phyloP scores from a whole-genome alignment of 2,797 vertebrate species.

The Falco cherrug region DNA sequence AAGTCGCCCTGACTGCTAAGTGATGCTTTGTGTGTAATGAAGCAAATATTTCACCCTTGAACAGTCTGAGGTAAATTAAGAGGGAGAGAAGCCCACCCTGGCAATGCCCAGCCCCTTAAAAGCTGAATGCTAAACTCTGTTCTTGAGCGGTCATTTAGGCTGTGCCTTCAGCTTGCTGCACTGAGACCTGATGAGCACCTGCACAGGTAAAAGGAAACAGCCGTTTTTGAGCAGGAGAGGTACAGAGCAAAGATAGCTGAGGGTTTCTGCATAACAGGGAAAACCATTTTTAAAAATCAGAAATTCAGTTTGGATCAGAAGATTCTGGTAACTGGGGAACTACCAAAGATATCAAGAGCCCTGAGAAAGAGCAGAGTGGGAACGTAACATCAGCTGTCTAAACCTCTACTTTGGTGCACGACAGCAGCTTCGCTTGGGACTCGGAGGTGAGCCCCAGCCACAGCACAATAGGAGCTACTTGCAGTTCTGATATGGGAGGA shows the following conservation, averaged over 20 bases:
- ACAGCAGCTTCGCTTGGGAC: not conserved
- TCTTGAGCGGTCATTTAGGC: not conserved
- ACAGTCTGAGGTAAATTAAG: not conserved
- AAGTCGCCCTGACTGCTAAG: not conserved
- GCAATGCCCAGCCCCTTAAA: not conserved
- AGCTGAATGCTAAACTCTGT: not conserved
- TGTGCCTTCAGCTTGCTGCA: not conserved
- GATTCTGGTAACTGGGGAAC: not conserved
- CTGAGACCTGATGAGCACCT: not conserved
- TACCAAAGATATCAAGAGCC: not conserved
- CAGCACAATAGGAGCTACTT: not conserved
- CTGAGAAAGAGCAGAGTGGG: not conserved
- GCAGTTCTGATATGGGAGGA: not conserved
- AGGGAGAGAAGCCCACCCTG: fast-evolving
- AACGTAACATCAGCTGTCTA: not conserved
- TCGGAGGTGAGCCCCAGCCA: not conserved
- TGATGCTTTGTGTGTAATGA: not conserved
- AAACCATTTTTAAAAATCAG: not conserved
- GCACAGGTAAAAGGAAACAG: not conserved
- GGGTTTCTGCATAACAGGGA: not conserved
- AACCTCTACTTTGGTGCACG: not conserved
- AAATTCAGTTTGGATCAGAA: not conserved
- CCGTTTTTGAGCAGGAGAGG: not conserved
- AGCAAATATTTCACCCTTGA: not conserved
- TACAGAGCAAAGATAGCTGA: not conserved